Conservation (phyloP, 2,113 vertebrate species). For the Cyprinodon tularosa region DNA sequence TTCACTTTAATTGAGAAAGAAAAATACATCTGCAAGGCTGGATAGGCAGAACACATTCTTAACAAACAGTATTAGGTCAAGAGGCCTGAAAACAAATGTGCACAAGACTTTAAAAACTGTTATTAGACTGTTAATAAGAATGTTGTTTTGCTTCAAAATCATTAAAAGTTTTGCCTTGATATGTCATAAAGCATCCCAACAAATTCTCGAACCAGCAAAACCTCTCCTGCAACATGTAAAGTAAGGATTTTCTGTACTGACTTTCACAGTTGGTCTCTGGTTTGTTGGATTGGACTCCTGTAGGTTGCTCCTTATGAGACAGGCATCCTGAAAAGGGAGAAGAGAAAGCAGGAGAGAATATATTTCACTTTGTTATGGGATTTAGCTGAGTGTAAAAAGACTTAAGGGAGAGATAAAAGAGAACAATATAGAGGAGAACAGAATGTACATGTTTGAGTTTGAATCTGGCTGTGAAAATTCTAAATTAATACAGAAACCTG, state of each 20-base stretch:
- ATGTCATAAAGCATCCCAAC: not conserved
- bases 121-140: too few relatives aligned
- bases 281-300: constrained; percentile 46
- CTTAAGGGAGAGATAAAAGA: not conserved
- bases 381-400: not conserved
- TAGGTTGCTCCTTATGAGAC: constrained; percentile 39
- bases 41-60: too few relatives aligned
- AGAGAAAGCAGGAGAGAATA: too few relatives aligned
- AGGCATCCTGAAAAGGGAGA: not conserved
- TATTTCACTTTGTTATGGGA: too few relatives aligned
- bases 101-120: not conserved
- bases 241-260: not conserved
- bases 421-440: not conserved
- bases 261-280: constrained; percentile 34
- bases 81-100: not conserved
- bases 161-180: too few relatives aligned
- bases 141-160: not conserved
- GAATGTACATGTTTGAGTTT: not conserved
- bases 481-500: not conserved
- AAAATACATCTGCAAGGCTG: not conserved
- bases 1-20: not conserved
- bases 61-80: not conserved
- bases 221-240: not conserved
- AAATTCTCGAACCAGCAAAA: not conserved
- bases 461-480: not conserved